Conservation (phyloP, 2,888 invertebrate species). For the Drosophila neoperkinsi region DNA sequence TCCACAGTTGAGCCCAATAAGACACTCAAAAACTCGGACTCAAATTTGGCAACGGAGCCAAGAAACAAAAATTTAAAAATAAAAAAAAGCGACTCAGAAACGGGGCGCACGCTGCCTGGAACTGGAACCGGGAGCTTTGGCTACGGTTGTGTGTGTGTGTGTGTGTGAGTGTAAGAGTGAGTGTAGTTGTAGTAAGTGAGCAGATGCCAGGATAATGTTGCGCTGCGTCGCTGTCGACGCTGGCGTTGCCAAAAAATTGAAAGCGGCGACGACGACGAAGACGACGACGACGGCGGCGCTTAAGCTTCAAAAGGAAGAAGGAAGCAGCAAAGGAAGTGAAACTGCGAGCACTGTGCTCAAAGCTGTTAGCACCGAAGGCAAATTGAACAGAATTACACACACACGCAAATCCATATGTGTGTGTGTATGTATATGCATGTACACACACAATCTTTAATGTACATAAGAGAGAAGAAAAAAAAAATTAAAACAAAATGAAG, state of each 20-base stretch:
- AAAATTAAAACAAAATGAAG: neutral
- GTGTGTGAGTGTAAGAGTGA: constrained; percentile 1
- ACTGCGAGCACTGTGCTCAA: constrained; percentile 46
- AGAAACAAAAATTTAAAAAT: neutral
- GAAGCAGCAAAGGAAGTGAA: constrained; percentile 79
- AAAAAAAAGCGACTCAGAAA: constrained; percentile 1
- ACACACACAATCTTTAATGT: constrained; percentile 1
- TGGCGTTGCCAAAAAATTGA: constrained; percentile 70
- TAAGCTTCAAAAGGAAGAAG: constrained; percentile 75
- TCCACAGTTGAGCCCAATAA: neutral
- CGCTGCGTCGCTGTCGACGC: constrained; percentile 51
- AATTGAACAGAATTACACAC: constrained; percentile 24
- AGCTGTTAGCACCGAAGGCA: constrained; percentile 39
- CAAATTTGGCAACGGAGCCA: constrained; percentile 13
- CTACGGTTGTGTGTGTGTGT: constrained; percentile 19
- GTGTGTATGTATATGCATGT: neutral
- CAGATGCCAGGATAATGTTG: constrained; percentile 63
- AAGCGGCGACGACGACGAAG: constrained; percentile 23
- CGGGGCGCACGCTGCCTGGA: constrained; percentile 37
- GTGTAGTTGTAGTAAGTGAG: constrained; percentile 28
- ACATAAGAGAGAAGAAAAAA: neutral
- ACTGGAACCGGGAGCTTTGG: constrained; percentile 57
- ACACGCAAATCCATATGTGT: neutral
- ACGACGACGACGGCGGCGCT: constrained; percentile 61
- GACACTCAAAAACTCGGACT: constrained; percentile 14